Evolutionary conservation across 2,888 invertebrate species (phyloP), one percentile per base, ranked within the genome.

Genomic region (Leptinotarsa rubiginosa): DNA sequence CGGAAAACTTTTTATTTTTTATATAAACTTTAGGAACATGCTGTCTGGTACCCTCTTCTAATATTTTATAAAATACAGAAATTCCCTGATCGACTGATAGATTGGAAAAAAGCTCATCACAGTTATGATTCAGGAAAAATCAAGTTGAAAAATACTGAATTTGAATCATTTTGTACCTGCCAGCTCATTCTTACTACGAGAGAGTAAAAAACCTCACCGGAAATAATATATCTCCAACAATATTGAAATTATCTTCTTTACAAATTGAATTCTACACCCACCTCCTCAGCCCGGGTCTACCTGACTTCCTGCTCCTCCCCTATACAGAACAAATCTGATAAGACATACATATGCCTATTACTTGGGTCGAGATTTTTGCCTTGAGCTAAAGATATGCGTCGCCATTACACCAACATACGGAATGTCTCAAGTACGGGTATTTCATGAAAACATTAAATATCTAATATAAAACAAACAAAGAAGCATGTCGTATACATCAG

Each of bases 251-350:
- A n/a, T 31, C 62, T 13, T 62, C 25, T 62, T 62, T 31, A 62
- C 62, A 62, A 62, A 31, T 62, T 13, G 16, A 62, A 62, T 69
- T 25, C 56, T 65, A 25, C 54, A 52, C 56, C 22, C 71, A 64
- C 47, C 71, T 68, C 65, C 47, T 47, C 74, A 70, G 65, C 70
- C 74, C 74, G 65, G 22, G 47, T 47, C 68, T 74, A 74, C 74
- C 70, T 71, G 74, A 68, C 54, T 65, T 69, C 73, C 62, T 62
- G 62, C 62, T 31, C 62, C 62, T 31, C 62, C 62, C 62, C 62
- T 62, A 31, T 31, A 16, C 31, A 16, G 16, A 62, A 62, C 13
- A 62, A 62, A 62, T 62, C 62, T 62, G 62, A 62, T 62, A 62
- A 62, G 16, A 15, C 62, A 7, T 62, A 31, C 25, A 16, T 16